Base-by-base conservation (phyloP, 1,140 invertebrate genomes). In the Dinothrombium tinctorium region DNA sequence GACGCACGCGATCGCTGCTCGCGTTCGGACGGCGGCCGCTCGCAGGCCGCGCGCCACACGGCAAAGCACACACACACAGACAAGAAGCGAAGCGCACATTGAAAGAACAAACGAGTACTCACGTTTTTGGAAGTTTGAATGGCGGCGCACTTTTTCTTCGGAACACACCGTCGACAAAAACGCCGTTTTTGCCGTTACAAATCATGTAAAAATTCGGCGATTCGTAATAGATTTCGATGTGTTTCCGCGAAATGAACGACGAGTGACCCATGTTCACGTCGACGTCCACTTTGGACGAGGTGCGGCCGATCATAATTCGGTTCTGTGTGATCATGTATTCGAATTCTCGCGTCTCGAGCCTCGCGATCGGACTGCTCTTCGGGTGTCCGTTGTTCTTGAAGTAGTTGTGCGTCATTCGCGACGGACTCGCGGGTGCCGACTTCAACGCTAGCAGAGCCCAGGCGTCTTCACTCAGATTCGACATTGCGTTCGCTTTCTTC, bases 211-310 rank as follows among this genome's bases (percentile, higher is more conserved):
- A 95, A 60, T 74, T 69, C 2, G 81, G 78, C 51, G 81, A 75
- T 53, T 94, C 82, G 62, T 76, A 90, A 56, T 74, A 74, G 48
- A 96, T 73, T 65, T 94, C 86, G 47, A 96, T 69, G 66, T 96
- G 89, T 58, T 73, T 72, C 37, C 89, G 71, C 31, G 84, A 92
- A 52, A 96, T 90, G 64, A 94, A 92, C 62, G 76, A 89, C 25
- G 86, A 92, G 60, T 87, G 81, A 56, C 87, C 87, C 76, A 95
- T 92, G 68, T 92, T 89, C 55, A 96, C 83, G 66, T 96, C 87
- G 48, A 95, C 87, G 59, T 84, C 76, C 52, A 86, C 89, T 57
- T 81, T 76, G 59, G 80, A 84, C 58, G 82, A 89, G 64, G 94
- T 94, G 48, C 89, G 69, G 44, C 89, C 89, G 57, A 95, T 90